Evolutionary conservation across 2,888 invertebrate genomes (phyloP), one percentile per base, ranked within the genome.

Genomic region (Chaitophorus viminalis): DNA sequence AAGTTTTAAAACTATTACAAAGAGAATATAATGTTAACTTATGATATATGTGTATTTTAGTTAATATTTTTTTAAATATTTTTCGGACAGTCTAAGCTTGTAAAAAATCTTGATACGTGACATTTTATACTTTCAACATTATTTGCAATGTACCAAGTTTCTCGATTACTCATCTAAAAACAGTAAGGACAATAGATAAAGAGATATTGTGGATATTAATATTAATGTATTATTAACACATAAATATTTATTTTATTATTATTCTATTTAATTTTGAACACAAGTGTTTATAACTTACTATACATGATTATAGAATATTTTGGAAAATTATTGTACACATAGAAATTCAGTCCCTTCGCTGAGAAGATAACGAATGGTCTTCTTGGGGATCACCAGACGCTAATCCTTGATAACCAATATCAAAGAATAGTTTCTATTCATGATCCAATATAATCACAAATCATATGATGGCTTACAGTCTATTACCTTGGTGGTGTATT

Each of bases 241-340:
- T n/a, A n/a, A n/a, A n/a, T n/a, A n/a, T n/a, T n/a, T n/a, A n/a
- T n/a, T n/a, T n/a, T n/a, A n/a, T n/a, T n/a, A n/a, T n/a, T n/a
- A n/a, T n/a, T n/a, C n/a, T n/a, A n/a, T n/a, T n/a, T 65, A 5
- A 65, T 5, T 36, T 65, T 65, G 1, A 52, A 9, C 11, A 25
- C 3, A 36, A 36, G 6, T 36, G 36, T 36, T 36, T 65, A 52
- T 78, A 54, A 92, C 94, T 94, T 91, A 96, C 98, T 98, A 93
- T 99, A 99, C 6, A 99, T 93, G 25, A 99, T 99, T n/a, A n/a
- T n/a, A n/a, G 92, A 99, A 99, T 92, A 99, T 99, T 92, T 99
- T 99, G 84, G 99, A 99, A 92, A 98, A 99, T 25, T 98, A 98
- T 92, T 99, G 99, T 3, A 98, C 95, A 91, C 96, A 95, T 89